Percentiles rank a stretch among this genome's conserved stretches.
phyloP scores from a whole-genome alignment of 2,113 vertebrate species.

The Lutjanus erythropterus region DNA sequence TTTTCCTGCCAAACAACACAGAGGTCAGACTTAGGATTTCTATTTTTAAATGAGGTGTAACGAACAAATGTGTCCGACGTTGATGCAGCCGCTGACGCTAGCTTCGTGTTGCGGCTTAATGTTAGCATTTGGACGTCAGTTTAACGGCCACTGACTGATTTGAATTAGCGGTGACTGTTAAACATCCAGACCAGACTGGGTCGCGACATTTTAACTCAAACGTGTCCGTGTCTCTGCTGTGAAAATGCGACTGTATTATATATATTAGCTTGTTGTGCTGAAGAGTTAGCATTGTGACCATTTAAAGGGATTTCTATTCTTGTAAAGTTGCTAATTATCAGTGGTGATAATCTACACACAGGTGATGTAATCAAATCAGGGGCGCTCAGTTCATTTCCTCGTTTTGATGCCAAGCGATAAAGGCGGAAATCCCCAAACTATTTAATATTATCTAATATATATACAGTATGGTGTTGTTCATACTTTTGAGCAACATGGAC shows the following conservation, averaged over 20 bases:
- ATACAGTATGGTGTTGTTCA: background rate
- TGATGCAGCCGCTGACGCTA: background rate
- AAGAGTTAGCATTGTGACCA: background rate
- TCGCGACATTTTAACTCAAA: background rate
- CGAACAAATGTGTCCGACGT: conserved; percentile 45
- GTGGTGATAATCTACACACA: background rate
- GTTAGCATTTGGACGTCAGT: background rate
- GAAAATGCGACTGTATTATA: background rate
- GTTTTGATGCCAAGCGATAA: background rate
- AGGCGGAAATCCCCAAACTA: too few relatives aligned
- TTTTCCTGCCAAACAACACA: background rate
- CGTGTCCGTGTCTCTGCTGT: accelerated
- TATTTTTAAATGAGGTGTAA: conserved; percentile 60
- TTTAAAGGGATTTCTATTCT: background rate
- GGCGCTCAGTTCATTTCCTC: too few relatives aligned
- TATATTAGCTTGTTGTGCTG: background rate
- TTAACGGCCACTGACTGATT: too few relatives aligned
- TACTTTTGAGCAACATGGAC: background rate
- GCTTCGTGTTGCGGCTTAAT: background rate
- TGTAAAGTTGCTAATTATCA: background rate
- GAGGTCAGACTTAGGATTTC: background rate
- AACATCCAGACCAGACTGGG: accelerated
- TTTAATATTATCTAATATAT: too few relatives aligned
- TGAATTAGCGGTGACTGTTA: accelerated
- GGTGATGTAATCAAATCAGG: background rate